Conservation (phyloP, 2,797 vertebrate genomes). For the Strix occidentalis region DNA sequence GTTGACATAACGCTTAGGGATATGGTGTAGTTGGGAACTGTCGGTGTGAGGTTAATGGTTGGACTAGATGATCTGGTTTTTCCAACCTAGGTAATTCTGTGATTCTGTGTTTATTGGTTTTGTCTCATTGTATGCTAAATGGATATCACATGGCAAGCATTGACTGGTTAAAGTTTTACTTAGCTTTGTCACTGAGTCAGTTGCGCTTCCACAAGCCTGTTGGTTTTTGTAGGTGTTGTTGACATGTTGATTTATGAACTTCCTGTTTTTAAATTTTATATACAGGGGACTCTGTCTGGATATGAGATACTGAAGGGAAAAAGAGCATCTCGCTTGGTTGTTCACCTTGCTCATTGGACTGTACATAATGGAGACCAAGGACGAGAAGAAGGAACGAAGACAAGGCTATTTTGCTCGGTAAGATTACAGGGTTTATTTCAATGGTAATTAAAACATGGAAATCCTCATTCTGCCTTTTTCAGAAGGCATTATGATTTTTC, state of each 20-base stretch:
- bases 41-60: too few relatives aligned
- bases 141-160: not conserved
- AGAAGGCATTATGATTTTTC: not conserved
- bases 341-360: constrained; percentile 19
- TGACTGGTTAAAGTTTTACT: constrained; percentile 61
- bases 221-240: constrained; percentile 4
- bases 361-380: constrained; percentile 79
- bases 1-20: too few relatives aligned
- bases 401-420: constrained; percentile 84
- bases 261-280: constrained; percentile 9
- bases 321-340: constrained; percentile 31
- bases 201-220: not conserved
- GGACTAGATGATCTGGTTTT: too few relatives aligned
- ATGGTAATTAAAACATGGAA: not conserved
- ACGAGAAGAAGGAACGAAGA: constrained; percentile 83
- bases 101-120: not conserved
- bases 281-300: constrained; percentile 50
- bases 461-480: not conserved
- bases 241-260: not conserved
- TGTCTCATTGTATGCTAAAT: not conserved
- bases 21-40: too few relatives aligned
- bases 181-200: not conserved
- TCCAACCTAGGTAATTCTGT: too few relatives aligned
- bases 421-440: constrained; percentile 35
- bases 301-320: constrained; percentile 62